Evolutionary conservation across 2,113 vertebrate genomes (phyloP), one percentile per base, ranked within the genome.

Genomic region (Colistium nudipinnis): DNA sequence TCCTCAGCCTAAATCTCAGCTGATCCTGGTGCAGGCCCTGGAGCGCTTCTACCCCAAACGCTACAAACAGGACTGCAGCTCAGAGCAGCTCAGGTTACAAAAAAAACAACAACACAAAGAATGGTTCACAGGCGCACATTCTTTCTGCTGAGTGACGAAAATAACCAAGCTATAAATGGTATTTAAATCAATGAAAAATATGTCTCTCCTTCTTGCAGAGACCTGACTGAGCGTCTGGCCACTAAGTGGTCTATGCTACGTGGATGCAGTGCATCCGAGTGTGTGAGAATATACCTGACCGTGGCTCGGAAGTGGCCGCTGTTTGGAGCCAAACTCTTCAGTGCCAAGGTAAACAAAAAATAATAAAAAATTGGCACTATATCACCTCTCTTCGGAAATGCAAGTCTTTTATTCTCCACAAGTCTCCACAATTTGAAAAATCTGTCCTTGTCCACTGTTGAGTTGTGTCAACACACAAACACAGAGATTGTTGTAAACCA

Each of bases 251-350:
- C 93, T 27, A 82, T 93, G 60, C 91, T 97, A 45, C 92, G 89
- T 49, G 94, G 95, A 4, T 94, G 95, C 85, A 94, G 92, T 65
- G 88, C 84, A 16, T 72, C 92, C 0, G 95, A 96, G 88, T 97
- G 95, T 13, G 74, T 96, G 82, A 92, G 95, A 38, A 97, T 96
- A 81, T 96, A 95, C 77, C 84, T 96, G 68, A 95, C 95, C 0
- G 95, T 96, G 59, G 95, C 94, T 12, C 92, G 95, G 31, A 95
- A 96, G 75, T 97, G 95, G 95, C 93, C 95, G 17, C 87, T 96
- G 61, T 96, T 95, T 77, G 95, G 95, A 67, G 93, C 93, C 75
- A 96, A 94, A 81, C 91, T 97, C 57, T 95, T 95, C 90, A 91
- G 88, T 73, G 94, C 94, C 51, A 95, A 96, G 94, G 95, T 96